A percentile compares a stretch with the other conserved stretches of the same genome.
These are phyloP conservation scores for Zapornia atra DNA, from an alignment of 2,113 vertebrate species.

Conservation along the genomic window DNA sequence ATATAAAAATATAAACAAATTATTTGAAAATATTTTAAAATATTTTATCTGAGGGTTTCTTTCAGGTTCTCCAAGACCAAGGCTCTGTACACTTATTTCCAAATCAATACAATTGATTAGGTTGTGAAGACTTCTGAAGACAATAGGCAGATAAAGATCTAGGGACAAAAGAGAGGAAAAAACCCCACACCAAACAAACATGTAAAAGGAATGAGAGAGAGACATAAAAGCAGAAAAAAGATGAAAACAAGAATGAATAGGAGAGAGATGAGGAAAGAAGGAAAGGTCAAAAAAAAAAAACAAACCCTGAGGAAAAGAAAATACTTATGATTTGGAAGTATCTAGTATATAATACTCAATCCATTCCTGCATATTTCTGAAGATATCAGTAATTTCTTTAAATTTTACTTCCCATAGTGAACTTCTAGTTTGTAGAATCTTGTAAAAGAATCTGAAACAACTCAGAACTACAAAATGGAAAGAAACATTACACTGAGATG, in stretches of 20 bases:
- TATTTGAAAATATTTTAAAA: background rate
- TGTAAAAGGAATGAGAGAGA: background rate
- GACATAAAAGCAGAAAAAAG: background rate
- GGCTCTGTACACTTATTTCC: background rate
- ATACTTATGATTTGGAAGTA: background rate
- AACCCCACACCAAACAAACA: background rate
- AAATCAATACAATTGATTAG: background rate
- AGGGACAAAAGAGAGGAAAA: background rate
- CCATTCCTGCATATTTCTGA: background rate
- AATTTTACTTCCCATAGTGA: background rate
- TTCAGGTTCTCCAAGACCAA: background rate
- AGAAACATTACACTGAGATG: background rate
- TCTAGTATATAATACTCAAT: background rate
- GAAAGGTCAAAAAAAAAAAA: background rate
- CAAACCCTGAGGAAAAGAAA: background rate
- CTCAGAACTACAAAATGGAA: background rate
- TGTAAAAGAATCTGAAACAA: background rate
- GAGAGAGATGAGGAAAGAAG: background rate
- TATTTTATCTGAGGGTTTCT: rapidly evolving
- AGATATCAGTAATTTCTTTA: background rate
- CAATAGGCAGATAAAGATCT: background rate
- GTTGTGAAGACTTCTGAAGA: background rate
- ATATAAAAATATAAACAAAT: background rate
- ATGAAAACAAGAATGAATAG: background rate
- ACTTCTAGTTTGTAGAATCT: background rate